These are phyloP conservation scores for Thamnophis sirtalis DNA, from an alignment of 2,113 vertebrate genomes.

Conservation along the genomic window DNA sequence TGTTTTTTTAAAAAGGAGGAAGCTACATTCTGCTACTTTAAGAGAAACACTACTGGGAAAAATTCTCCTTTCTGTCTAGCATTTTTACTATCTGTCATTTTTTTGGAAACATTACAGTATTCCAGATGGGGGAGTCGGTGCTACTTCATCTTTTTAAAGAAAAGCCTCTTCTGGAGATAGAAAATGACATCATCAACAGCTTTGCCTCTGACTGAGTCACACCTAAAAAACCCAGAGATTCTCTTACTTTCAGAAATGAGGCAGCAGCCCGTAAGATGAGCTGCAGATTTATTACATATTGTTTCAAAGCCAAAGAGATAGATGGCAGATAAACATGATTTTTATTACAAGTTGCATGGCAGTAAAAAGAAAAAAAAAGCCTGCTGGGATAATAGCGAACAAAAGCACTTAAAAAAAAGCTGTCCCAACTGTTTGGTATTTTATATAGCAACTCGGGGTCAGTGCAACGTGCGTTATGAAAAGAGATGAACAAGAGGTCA, in stretches of 20 bases:
- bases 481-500: neutral
- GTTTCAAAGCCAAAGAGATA: neutral
- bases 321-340: neutral
- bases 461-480: neutral
- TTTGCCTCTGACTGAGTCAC: neutral
- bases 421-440: neutral
- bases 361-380: neutral
- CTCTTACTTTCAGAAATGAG: neutral
- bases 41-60: constrained; percentile 43
- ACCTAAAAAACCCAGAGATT: neutral
- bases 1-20: constrained; percentile 45
- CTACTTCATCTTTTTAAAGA: neutral
- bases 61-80: constrained; percentile 43
- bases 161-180: neutral
- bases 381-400: neutral
- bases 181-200: neutral
- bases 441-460: neutral
- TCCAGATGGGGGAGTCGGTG: neutral
- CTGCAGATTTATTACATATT: neutral
- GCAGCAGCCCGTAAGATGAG: neutral
- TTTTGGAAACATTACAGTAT: neutral
- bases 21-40: constrained; percentile 28
- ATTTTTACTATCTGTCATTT: neutral
- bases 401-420: neutral
- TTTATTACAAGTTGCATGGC: neutral